Evolutionary conservation across 2,113 vertebrate species (phyloP).

Genomic region (Gadus macrocephalus): DNA sequence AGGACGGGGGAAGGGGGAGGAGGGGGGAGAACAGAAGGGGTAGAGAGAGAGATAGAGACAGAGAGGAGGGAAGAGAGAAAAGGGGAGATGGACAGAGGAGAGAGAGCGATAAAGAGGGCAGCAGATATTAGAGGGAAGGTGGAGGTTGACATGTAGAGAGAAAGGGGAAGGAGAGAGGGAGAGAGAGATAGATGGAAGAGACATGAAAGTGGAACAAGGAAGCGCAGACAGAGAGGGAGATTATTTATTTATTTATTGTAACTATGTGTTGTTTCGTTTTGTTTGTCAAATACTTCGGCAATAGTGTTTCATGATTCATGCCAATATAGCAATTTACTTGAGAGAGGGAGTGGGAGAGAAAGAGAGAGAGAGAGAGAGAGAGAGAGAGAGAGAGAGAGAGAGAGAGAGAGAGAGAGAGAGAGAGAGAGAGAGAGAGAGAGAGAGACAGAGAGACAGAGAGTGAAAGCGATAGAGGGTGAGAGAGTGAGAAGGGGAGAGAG

Average conservation of each 20-base stretch:
- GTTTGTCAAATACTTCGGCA: too few species aligned
- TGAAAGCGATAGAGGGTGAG: constrained; percentile 32
- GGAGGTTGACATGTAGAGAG: constrained; percentile 18
- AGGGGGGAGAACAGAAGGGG: constrained; percentile 1
- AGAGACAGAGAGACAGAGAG: background rate
- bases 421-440: constrained; percentile 53
- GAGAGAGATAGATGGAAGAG: constrained; percentile 1
- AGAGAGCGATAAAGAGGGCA: constrained; percentile 2
- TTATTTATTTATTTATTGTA: background rate
- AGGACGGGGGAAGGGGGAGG: constrained; percentile 30
- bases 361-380: constrained; percentile 26
- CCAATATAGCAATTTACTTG: too few species aligned
- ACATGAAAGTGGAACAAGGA: background rate
- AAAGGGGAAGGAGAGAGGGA: constrained; percentile 36
- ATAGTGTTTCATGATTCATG: too few species aligned
- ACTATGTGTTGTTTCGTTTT: too few species aligned
- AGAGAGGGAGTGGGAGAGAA: background rate
- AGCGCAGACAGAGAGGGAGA: background rate
- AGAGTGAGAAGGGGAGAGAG: constrained; percentile 10
- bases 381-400: constrained; percentile 6
- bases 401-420: constrained; percentile 57
- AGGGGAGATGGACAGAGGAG: background rate
- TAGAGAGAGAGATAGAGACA: background rate
- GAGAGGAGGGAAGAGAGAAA: background rate
- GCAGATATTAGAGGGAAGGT: constrained; percentile 28